Evolutionary conservation across 2,888 invertebrate species (phyloP).

Genomic region (Syrphus vitripennis): DNA sequence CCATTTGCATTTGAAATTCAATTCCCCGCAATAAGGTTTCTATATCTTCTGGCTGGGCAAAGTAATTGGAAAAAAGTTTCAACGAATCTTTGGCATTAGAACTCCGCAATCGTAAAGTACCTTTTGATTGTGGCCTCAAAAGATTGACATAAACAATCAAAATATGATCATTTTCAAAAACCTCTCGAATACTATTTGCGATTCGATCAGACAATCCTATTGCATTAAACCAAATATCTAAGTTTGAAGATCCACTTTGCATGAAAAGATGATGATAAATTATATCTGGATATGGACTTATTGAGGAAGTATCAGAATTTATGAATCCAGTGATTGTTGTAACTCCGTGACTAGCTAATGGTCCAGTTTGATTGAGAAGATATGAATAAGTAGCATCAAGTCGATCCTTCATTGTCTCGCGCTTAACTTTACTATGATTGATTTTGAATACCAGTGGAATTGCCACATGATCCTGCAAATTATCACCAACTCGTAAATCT

Average conservation of each 20-base stretch:
- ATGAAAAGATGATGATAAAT: slow-evolving; percentile 82
- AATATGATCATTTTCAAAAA: slow-evolving; percentile 48
- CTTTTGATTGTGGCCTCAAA: slow-evolving; percentile 79
- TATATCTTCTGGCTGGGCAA: slow-evolving; percentile 81
- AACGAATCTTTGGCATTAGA: slow-evolving; percentile 82
- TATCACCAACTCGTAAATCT: slow-evolving; percentile 84
- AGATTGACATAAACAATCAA: slow-evolving; percentile 72
- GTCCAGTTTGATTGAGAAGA: slow-evolving; percentile 82
- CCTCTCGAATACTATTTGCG: slow-evolving; percentile 17
- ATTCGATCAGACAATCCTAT: slow-evolving; percentile 42
- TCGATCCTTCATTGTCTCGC: slow-evolving; percentile 74
- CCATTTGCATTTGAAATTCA: slow-evolving; percentile 77
- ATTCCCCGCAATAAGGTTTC: slow-evolving; percentile 76
- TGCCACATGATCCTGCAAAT: slow-evolving; percentile 90
- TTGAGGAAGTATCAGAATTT: slow-evolving; percentile 81
- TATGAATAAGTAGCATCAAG: slow-evolving; percentile 80
- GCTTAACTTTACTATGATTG: slow-evolving; percentile 75
- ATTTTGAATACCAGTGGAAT: slow-evolving; percentile 80
- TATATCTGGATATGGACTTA: slow-evolving; percentile 83
- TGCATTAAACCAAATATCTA: slow-evolving; percentile 46
- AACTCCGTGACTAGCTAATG: slow-evolving; percentile 79
- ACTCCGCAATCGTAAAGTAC: slow-evolving; percentile 81
- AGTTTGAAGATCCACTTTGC: slow-evolving; percentile 73
- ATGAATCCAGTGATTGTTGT: slow-evolving; percentile 82
- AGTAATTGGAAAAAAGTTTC: slow-evolving; percentile 83